These are phyloP conservation scores for Pyrrhosoma nymphula DNA, from an alignment of 2,888 invertebrate genomes.

Conservation along the genomic window DNA sequence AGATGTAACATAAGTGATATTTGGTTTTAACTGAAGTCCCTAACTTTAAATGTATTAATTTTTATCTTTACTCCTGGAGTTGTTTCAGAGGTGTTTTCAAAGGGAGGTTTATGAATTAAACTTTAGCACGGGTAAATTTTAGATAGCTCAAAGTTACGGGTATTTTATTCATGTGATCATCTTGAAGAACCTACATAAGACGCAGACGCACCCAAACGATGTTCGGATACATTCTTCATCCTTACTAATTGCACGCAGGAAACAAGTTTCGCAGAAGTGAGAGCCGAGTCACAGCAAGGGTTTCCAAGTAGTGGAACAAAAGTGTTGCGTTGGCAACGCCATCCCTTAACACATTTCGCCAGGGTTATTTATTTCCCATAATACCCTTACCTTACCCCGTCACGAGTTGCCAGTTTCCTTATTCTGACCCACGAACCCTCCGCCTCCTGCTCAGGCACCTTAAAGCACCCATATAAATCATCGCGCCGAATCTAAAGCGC, in stretches of 20 bases:
- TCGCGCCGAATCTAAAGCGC: conserved; percentile 3
- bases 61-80: no score
- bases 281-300: not conserved
- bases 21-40: no score
- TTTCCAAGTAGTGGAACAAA: not conserved
- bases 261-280: not conserved
- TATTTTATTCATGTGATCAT: no score
- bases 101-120: no score
- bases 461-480: conserved; percentile 22
- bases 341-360: not conserved
- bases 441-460: not conserved
- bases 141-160: no score
- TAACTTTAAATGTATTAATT: no score
- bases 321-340: conserved; percentile 16
- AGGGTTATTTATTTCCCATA: not conserved
- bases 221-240: no score
- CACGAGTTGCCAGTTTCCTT: conserved; percentile 8
- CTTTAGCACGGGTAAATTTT: no score
- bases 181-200: no score
- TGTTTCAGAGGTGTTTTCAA: no score
- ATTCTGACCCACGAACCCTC: not conserved
- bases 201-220: no score
- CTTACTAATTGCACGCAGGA: not conserved
- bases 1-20: no score
- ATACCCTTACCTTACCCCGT: not conserved